Evolutionary conservation across 64 coral and sea anemone species (phyloP), one percentile per base, ranked within the genome.

Genomic region (Hydrozoanthus tunicans): DNA sequence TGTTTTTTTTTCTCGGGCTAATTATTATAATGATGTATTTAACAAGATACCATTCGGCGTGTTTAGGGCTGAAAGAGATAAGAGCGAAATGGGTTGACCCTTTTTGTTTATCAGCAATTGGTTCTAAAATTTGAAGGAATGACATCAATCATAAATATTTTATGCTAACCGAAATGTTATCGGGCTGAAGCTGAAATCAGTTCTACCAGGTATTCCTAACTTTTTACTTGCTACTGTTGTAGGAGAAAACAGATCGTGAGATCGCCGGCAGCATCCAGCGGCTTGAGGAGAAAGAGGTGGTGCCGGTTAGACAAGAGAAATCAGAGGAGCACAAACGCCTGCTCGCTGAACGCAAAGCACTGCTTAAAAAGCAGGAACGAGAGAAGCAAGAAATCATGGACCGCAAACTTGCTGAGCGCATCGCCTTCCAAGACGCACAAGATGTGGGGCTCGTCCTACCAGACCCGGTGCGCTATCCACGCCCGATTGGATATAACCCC

Each of bases 401-500:
- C 51, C 84, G 84, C 69, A 73, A 74, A 54, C 84, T 88, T 26
- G 84, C 84, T 13, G 84, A 88, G 56, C 23, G 68, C 12, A 88
- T 88, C 58, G 84, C 84, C 69, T 88, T 74, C 8, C 55, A 88
- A 73, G 84, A 88, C 74, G 84, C 84, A 7, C 55, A 88, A 13
- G 68, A 88, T 23, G 84, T 70, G 60, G 84, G 84, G 54, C 70
- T 88, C 13, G 84, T 88, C 10, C 68, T 55, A 2, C 84, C 84
- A 14, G 69, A 88, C 23, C 84, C 84, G 6, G 51, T 88, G 12
- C 68, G 84, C 6, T 56, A 25, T 27, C 89, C 89, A 1, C 61
- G 55, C 60, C 89, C 89, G 0, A 79, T 90, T 79, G 89, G 89
- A 13, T 79, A 90, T 63, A 90, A 90, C 60, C 89, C 89, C 20